Base-by-base conservation (phyloP, 1,140 invertebrate species). In the Cyclina sinensis region DNA sequence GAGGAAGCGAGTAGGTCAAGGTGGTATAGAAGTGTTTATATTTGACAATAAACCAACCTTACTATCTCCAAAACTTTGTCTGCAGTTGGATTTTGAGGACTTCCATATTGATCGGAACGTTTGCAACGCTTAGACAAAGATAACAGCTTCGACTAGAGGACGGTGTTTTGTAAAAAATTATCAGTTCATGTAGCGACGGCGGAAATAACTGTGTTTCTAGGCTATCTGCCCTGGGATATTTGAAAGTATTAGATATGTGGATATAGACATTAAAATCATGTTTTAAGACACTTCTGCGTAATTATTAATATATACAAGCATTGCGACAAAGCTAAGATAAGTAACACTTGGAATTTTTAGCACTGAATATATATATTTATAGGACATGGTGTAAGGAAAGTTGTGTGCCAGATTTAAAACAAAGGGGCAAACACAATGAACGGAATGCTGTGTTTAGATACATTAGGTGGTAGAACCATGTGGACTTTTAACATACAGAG, bases 201-300 rank as follows among this genome's bases (percentile, higher is more conserved):
- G 35, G 65, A n/a, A 70, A 70, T 70, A 70, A 16, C 35, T 70
- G 65, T 70, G 65, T 70, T 39, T 18, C 65, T 70, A 70, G 32
- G 65, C 65, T 70, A 70, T 35, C 57, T 43, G 5, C 5, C 4
- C 14, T 37, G 32, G 65, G 65, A 70, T 35, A 16, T 70, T 70
- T 70, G 65, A 70, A 70, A 39, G 65, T 37, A 70, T 37, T 70
- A 70, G 14, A 70, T 2, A 70, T 70, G 65, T 70, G 65, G 65
- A 70, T 70, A 37, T 70, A 70, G 65, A 37, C 65, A 30, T 70
- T 70, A 70, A 18, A n/a, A n/a, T n/a, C n/a, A 27, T 70, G 65
- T 70, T 70, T 3, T 37, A 16, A 37, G 30, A 70, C 32, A 70
- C 65, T 16, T 70, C 37, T 70, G 3, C 32, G 4, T 12, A 65